Conservation (phyloP, 1,140 invertebrate genomes). For the Planococcus citri region DNA sequence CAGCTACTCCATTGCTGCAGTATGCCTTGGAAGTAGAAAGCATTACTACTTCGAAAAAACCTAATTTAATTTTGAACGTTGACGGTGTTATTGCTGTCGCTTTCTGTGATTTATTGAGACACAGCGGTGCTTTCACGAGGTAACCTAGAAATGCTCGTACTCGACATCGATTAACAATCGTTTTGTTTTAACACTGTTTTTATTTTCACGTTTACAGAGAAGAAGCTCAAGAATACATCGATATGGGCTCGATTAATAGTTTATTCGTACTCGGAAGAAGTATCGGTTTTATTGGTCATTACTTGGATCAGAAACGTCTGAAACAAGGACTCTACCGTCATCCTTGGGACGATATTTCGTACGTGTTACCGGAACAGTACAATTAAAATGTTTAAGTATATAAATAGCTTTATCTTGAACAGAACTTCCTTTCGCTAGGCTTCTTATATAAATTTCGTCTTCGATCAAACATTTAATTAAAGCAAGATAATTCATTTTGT, state of each 20-base stretch:
- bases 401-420: neutral
- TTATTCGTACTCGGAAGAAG: slow-evolving; percentile 95
- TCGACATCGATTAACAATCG: slow-evolving; percentile 13
- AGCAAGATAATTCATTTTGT: neutral
- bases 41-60: slow-evolving; percentile 98
- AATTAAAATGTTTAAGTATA: slow-evolving; percentile 29
- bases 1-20: slow-evolving; percentile 76
- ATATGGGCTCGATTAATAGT: slow-evolving; percentile 96
- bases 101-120: slow-evolving; percentile 91
- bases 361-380: slow-evolving; percentile 79
- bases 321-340: slow-evolving; percentile 98
- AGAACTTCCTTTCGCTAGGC: neutral
- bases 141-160: too few relatives aligned
- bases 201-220: slow-evolving; percentile 47
- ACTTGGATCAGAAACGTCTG: slow-evolving; percentile 94
- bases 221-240: slow-evolving; percentile 95
- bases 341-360: slow-evolving; percentile 99
- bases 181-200: too few relatives aligned
- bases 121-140: slow-evolving; percentile 85
- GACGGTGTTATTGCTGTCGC: slow-evolving; percentile 95
- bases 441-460: neutral
- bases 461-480: neutral
- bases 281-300: slow-evolving; percentile 99
- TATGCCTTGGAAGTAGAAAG: slow-evolving; percentile 98
- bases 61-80: slow-evolving; percentile 97